Evolutionary conservation across 2,797 vertebrate species (phyloP).

Genomic region (Limosa lapponica): DNA sequence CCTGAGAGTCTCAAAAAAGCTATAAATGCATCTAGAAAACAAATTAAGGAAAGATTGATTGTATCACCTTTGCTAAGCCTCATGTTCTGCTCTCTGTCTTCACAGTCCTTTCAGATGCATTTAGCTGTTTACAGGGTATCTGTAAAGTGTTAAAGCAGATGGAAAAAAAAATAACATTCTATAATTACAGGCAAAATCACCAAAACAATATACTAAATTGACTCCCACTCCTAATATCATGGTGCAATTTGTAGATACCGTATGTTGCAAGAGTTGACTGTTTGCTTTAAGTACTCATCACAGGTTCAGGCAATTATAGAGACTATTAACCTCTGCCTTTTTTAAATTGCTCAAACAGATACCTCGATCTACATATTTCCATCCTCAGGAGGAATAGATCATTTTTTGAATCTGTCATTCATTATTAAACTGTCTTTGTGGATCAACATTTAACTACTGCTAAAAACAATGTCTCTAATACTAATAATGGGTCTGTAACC

Average conservation of each 20-base stretch:
- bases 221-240: not conserved
- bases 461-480: not conserved
- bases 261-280: not conserved
- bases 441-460: not conserved
- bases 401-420: not conserved
- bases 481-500: not conserved
- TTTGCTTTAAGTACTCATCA: conserved; percentile 30
- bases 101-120: not conserved
- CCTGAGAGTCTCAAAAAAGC: not conserved
- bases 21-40: conserved; percentile 6
- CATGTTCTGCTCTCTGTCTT: not conserved
- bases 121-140: not conserved
- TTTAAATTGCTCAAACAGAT: not conserved
- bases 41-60: conserved; percentile 1
- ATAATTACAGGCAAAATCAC: conserved; percentile 8
- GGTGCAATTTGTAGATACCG: not conserved
- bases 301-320: conserved; percentile 40
- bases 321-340: conserved; percentile 21
- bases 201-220: conserved; percentile 10
- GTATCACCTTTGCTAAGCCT: conserved; percentile 24
- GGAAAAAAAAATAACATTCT: not conserved
- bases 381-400: not conserved
- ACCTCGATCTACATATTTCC: not conserved
- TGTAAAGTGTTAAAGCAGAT: conserved; percentile 4
- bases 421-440: not conserved